Evolutionary conservation across 2,113 vertebrate species (phyloP).

Genomic region (Corythoichthys intestinalis): DNA sequence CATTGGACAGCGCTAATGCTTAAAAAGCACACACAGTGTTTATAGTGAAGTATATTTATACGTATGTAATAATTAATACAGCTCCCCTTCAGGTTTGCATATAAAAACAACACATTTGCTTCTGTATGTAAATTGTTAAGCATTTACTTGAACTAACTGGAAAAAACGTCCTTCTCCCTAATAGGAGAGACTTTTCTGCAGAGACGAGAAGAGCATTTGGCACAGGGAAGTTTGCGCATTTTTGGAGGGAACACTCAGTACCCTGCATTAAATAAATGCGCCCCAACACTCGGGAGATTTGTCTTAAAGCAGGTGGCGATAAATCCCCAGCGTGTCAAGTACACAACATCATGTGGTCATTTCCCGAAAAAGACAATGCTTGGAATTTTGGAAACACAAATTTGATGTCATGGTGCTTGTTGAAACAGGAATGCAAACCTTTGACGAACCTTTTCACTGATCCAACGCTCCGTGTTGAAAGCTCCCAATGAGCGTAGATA

Average conservation of each 20-base stretch:
- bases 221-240: constrained; percentile 34
- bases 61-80: neutral
- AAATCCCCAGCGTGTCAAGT: constrained; percentile 3
- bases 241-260: constrained; percentile 60
- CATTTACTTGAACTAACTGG: neutral
- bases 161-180: constrained; percentile 1
- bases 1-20: neutral
- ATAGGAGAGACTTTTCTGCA: constrained; percentile 1
- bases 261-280: constrained; percentile 40
- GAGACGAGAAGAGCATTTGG: constrained; percentile 28
- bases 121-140: neutral
- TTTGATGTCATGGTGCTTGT: neutral
- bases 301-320: constrained; percentile 9
- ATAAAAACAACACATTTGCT: neutral
- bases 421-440: constrained; percentile 27
- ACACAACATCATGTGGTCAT: neutral
- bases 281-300: constrained; percentile 17
- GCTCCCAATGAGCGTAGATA: constrained; percentile 7
- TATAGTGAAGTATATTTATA: neutral
- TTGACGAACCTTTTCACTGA: constrained; percentile 15
- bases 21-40: neutral
- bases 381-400: neutral
- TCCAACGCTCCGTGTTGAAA: constrained; percentile 23
- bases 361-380: constrained; percentile 5
- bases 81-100: neutral